These are phyloP conservation scores for Denticeps clupeoides DNA, from an alignment of 2,797 vertebrate genomes.

Conservation along the genomic window DNA sequence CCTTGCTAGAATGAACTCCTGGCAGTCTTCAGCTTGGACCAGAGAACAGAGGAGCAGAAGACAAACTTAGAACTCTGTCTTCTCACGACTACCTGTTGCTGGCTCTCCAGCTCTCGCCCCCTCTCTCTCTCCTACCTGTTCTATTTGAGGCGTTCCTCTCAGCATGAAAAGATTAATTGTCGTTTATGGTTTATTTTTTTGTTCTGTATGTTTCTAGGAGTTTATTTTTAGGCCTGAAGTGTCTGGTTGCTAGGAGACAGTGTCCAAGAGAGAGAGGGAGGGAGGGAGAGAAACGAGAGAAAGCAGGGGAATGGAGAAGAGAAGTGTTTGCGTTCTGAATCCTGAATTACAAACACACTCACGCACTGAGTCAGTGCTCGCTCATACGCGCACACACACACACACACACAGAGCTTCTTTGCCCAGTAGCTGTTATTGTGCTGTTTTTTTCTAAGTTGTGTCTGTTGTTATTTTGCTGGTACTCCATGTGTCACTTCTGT, in stretches of 20 bases:
- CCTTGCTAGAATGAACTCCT: neutral
- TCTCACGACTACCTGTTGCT: constrained; percentile 65
- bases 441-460: constrained; percentile 39
- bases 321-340: constrained; percentile 59
- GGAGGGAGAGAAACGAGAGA: constrained; percentile 32
- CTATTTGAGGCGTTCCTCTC: constrained; percentile 52
- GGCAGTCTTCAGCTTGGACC: neutral
- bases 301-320: constrained; percentile 31
- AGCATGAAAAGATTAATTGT: constrained; percentile 65
- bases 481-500: constrained; percentile 31
- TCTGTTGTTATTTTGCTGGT: constrained; percentile 26
- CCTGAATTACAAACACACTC: constrained; percentile 66
- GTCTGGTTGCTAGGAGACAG: constrained; percentile 72
- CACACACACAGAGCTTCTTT: constrained; percentile 15
- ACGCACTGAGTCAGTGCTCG: constrained; percentile 63
- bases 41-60: constrained; percentile 1
- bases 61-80: constrained; percentile 39
- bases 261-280: constrained; percentile 37
- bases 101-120: constrained; percentile 37
- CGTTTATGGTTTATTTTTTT: constrained; percentile 67
- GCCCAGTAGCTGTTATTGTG: constrained; percentile 24
- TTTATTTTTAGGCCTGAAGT: constrained; percentile 73
- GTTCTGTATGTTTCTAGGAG: constrained; percentile 63
- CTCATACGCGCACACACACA: constrained; percentile 40
- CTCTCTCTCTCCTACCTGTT: constrained; percentile 43